Evolutionary conservation across 2,797 vertebrate species (phyloP).

Genomic region (Meriones psammophilus): DNA sequence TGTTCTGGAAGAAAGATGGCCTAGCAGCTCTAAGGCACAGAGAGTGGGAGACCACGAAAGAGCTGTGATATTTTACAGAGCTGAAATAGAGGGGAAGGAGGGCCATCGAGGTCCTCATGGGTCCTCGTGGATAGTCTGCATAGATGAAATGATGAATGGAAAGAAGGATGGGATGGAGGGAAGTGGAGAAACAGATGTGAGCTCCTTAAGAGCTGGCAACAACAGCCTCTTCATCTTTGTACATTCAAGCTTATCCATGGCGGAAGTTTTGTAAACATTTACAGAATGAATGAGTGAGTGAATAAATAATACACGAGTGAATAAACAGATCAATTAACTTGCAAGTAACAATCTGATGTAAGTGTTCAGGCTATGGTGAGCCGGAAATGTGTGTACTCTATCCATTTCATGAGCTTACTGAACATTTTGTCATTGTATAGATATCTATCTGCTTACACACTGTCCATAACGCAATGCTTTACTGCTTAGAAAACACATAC

Average conservation of each 20-base stretch:
- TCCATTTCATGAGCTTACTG: neutral
- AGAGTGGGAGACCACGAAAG: too few species aligned
- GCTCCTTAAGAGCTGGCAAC: neutral
- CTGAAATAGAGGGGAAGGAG: neutral
- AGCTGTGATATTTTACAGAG: neutral
- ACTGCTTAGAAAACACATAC: neutral
- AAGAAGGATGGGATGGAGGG: neutral
- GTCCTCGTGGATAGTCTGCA: neutral
- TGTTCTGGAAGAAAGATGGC: neutral
- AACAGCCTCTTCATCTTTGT: neutral
- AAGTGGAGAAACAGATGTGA: neutral
- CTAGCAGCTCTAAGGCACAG: neutral
- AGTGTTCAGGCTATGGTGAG: neutral
- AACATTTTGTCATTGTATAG: neutral
- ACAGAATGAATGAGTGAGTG: neutral
- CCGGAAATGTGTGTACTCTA: neutral
- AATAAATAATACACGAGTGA: neutral
- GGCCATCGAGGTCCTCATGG: neutral
- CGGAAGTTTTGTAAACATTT: constrained; percentile 4
- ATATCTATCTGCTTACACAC: neutral
- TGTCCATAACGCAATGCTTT: neutral
- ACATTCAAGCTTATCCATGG: neutral
- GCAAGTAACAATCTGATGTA: neutral
- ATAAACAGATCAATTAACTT: constrained; percentile 10
- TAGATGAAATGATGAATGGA: neutral